Percentiles rank a stretch among this genome's conserved stretches.
Evolutionary conservation across 2,888 invertebrate species (phyloP).

Genomic region (Cremastinae sp.): DNA sequence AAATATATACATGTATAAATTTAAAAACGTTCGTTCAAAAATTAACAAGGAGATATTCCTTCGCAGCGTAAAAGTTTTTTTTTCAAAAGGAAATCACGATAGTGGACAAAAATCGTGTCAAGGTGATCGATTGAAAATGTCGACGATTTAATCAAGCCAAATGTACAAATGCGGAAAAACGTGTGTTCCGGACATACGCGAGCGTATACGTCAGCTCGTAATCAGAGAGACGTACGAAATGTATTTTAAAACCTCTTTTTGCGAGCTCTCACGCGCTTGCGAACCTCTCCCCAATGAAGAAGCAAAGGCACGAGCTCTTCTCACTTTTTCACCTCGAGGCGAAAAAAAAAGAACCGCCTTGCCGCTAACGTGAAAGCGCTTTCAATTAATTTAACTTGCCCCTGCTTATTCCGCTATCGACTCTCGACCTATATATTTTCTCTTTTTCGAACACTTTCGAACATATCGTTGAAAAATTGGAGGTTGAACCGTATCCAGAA

Average conservation of each 20-base stretch:
- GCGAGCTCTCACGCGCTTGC: conserved; percentile 1
- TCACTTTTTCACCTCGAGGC: conserved; percentile 4
- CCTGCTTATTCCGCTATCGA: conserved; percentile 2
- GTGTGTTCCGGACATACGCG: neutral
- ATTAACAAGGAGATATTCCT: too few species aligned
- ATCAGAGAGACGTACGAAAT: neutral
- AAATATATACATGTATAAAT: too few species aligned
- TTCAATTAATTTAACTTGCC: conserved; percentile 23
- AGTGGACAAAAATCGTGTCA: conserved; percentile 35
- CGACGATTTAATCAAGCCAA: conserved; percentile 45
- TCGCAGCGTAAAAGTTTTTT: too few species aligned
- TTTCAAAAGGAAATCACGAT: too few species aligned
- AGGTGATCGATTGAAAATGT: conserved; percentile 49
- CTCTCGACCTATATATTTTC: conserved; percentile 33
- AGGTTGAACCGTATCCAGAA: neutral
- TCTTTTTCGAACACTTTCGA: neutral
- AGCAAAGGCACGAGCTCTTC: conserved; percentile 3
- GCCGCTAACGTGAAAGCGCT: neutral
- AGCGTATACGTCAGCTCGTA: neutral
- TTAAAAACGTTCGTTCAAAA: too few species aligned
- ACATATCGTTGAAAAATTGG: neutral
- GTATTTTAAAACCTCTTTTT: neutral
- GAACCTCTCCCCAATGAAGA: conserved; percentile 15
- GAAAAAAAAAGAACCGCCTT: neutral
- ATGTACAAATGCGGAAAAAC: neutral